Evolutionary conservation across 2,888 invertebrate species (phyloP).

Genomic region (Yponomeuta sedellus): DNA sequence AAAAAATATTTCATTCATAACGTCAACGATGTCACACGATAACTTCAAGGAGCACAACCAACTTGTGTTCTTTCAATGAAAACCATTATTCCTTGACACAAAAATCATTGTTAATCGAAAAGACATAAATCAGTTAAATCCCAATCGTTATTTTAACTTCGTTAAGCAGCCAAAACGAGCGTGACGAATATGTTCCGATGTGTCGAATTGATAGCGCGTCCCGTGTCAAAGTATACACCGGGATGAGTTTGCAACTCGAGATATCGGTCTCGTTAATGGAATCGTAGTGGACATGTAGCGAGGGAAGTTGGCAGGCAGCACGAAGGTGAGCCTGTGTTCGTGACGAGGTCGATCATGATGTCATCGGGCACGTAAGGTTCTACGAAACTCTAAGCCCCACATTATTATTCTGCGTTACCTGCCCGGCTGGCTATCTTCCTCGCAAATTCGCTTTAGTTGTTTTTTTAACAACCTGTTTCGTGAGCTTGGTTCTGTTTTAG

Average conservation of each 20-base stretch:
- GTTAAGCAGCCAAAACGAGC: slow-evolving; percentile 59
- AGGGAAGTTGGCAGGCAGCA: slow-evolving; percentile 4
- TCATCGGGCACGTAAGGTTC: slow-evolving; percentile 63
- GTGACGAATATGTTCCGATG: slow-evolving; percentile 36
- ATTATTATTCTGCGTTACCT: slow-evolving; percentile 56
- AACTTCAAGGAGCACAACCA: not conserved
- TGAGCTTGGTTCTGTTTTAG: not conserved
- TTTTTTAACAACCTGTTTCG: slow-evolving; percentile 1
- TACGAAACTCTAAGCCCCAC: slow-evolving; percentile 56
- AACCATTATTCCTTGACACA: not conserved
- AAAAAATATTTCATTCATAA: not conserved
- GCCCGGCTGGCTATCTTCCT: slow-evolving; percentile 40
- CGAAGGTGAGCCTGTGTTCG: slow-evolving; percentile 21
- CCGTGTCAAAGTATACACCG: not conserved
- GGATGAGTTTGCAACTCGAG: not conserved
- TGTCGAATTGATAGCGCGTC: slow-evolving; percentile 28
- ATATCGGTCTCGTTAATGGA: slow-evolving; percentile 31
- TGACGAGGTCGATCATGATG: slow-evolving; percentile 45
- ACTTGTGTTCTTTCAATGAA: not conserved
- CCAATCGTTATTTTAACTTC: slow-evolving; percentile 27
- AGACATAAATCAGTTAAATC: slow-evolving; percentile 20
- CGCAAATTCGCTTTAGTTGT: not conserved
- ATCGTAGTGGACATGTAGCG: not conserved
- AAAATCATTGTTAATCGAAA: not conserved
- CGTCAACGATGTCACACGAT: not conserved